Conservation (phyloP, 2,888 invertebrate species). For the Limnephilus auricula region DNA sequence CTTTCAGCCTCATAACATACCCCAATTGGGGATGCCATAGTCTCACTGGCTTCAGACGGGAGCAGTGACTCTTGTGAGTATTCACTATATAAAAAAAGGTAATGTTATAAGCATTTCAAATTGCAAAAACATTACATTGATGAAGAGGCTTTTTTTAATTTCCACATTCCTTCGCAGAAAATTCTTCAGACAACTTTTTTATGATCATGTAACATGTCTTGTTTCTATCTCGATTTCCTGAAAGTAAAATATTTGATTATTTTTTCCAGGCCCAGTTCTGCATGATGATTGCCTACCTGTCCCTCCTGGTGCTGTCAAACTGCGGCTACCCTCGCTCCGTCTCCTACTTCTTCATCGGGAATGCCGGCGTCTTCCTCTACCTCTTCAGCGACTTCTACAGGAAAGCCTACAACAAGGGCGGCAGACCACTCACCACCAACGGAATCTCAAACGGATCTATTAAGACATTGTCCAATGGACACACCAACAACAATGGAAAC, state of each 20-base stretch:
- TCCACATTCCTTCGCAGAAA: too few species aligned
- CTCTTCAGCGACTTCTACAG: slow-evolving; percentile 80
- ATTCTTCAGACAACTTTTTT: neutral
- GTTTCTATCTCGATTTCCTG: neutral
- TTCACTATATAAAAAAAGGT: too few species aligned
- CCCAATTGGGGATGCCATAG: too few species aligned
- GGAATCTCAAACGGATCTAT: slow-evolving; percentile 22
- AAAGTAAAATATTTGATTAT: neutral
- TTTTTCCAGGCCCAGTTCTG: slow-evolving; percentile 81
- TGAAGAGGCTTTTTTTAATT: too few species aligned
- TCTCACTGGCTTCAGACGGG: too few species aligned
- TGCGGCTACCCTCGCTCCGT: slow-evolving; percentile 81
- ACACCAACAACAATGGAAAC: neutral
- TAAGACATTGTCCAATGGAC: neutral
- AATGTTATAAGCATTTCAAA: neutral
- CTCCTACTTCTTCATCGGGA: slow-evolving; percentile 78
- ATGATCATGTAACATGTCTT: neutral
- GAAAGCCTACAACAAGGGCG: slow-evolving; percentile 73
- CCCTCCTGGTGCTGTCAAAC: slow-evolving; percentile 77
- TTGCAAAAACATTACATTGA: neutral
- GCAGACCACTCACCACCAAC: slow-evolving; percentile 65
- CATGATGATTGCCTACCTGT: slow-evolving; percentile 82
- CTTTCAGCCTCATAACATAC: too few species aligned
- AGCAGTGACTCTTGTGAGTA: too few species aligned
- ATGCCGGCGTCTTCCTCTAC: slow-evolving; percentile 78